Base-by-base conservation (phyloP, 2,888 invertebrate genomes). In the Steinernema hermaphroditum region DNA sequence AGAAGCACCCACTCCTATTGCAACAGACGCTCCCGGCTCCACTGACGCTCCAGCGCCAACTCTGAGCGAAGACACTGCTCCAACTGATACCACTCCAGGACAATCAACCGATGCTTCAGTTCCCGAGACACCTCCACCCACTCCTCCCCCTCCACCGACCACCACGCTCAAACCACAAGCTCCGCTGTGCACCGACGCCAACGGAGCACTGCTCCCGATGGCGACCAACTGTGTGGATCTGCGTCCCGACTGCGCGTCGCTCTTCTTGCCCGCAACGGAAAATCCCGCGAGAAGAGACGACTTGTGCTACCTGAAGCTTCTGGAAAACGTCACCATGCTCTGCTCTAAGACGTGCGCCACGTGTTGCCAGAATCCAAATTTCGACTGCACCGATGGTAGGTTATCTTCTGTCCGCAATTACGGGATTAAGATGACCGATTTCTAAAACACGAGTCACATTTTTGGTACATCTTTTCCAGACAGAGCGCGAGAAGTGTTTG, bases 301-400 rank as follows among this genome's bases (percentile, higher is more conserved):
- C 12, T 72, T 73, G 32, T 78, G 78, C 50, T 80, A 78, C 72
- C 73, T 81, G 49, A 75, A 75, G 19, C 44, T 80, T 69, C 73
- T 78, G 68, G 78, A 78, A 57, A 77, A 78, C 22, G 32, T 78
- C n/a, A 70, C 80, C 29, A 75, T 81, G 41, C 80, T 80, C 43
- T 78, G 78, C 70, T 62, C 80, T 12, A 77, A 81, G 57, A 78
- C 76, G 1, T 78, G 78, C 50, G 78, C 80, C 14, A 80, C 77
- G 37, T 78, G 78, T 69, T 78, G 78, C 41, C 80, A 78, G 70
- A 77, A 78, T 54, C 74, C 79, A 19, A 75, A 68, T 37, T 78
- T 80, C 19, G 8, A 22, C 22, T 54, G 54, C 70, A 77, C 78
- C 44, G 77, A 78, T 73, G 78, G 78, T 78, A 49, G 32, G 75